Conservation (phyloP, 2,113 vertebrate genomes). For the Oryzias celebensis region DNA sequence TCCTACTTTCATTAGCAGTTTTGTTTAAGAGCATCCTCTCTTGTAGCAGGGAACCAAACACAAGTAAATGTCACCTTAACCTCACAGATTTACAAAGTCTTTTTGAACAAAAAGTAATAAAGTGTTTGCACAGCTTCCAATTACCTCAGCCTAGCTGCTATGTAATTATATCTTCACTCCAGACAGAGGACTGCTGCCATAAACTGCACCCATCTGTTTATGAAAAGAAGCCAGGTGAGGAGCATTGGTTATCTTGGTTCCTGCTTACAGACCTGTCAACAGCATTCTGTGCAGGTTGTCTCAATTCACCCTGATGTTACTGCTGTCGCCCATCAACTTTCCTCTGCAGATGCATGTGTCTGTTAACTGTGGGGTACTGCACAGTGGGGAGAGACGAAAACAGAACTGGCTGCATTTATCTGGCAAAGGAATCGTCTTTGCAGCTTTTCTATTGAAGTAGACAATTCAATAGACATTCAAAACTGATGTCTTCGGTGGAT, state of each 20-base stretch:
- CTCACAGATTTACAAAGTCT: constrained; percentile 14
- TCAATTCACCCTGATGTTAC: constrained; percentile 59
- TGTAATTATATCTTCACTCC: constrained; percentile 68
- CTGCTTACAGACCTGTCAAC: constrained; percentile 64
- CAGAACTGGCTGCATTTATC: constrained; percentile 36
- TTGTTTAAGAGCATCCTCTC: neutral
- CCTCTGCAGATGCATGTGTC: constrained; percentile 27
- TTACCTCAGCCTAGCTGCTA: constrained; percentile 57
- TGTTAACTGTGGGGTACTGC: constrained; percentile 40
- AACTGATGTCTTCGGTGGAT: no score
- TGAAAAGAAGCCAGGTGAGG: constrained; percentile 48
- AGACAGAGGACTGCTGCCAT: constrained; percentile 59
- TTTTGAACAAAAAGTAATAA: constrained; percentile 23
- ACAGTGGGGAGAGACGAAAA: constrained; percentile 15
- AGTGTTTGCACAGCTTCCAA: constrained; percentile 51
- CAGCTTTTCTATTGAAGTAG: no score
- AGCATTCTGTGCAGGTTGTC: constrained; percentile 44
- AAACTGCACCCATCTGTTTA: constrained; percentile 70
- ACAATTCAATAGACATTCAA: no score
- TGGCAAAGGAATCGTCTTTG: neutral
- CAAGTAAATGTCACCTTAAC: constrained; percentile 21
- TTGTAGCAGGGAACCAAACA: neutral
- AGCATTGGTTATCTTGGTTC: constrained; percentile 63
- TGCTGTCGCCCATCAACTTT: constrained; percentile 56
- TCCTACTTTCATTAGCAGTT: neutral